phyloP scores from a whole-genome alignment of 2,113 vertebrate species.

The Marmota flaviventris region DNA sequence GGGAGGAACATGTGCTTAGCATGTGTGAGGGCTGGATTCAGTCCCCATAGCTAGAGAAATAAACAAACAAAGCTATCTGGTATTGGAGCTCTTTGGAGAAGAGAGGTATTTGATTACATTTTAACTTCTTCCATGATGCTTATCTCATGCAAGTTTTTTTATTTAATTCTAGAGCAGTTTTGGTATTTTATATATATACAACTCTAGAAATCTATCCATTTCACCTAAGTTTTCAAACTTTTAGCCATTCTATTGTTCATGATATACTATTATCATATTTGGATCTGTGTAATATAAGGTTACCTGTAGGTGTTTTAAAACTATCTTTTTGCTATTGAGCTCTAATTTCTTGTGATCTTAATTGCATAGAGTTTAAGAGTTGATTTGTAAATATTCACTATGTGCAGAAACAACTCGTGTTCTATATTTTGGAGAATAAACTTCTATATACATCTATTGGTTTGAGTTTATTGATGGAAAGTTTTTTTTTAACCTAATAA shows the following conservation, averaged over 20 bases:
- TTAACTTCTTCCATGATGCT: background rate
- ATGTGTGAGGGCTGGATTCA: background rate
- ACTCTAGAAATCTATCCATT: background rate
- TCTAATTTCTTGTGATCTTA: conserved; percentile 34
- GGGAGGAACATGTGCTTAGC: background rate
- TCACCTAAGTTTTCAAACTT: background rate
- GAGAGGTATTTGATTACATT: background rate
- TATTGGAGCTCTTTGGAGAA: background rate
- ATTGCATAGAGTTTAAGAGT: background rate
- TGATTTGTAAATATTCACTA: background rate
- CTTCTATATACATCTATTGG: background rate
- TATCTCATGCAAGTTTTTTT: background rate
- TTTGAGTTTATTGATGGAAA: background rate
- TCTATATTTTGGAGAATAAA: background rate
- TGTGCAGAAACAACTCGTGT: background rate
- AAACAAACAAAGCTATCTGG: background rate
- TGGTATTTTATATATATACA: background rate
- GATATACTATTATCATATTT: background rate
- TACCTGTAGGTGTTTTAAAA: background rate
- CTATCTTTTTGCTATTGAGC: background rate
- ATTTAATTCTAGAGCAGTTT: background rate
- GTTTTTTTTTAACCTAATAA: background rate
- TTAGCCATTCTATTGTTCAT: background rate
- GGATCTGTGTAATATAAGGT: background rate
- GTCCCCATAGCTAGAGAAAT: background rate